Evolutionary conservation across 1,140 invertebrate genomes (phyloP), one percentile per base, ranked within the genome.

Genomic region (Pseudomyrmex sp.): DNA sequence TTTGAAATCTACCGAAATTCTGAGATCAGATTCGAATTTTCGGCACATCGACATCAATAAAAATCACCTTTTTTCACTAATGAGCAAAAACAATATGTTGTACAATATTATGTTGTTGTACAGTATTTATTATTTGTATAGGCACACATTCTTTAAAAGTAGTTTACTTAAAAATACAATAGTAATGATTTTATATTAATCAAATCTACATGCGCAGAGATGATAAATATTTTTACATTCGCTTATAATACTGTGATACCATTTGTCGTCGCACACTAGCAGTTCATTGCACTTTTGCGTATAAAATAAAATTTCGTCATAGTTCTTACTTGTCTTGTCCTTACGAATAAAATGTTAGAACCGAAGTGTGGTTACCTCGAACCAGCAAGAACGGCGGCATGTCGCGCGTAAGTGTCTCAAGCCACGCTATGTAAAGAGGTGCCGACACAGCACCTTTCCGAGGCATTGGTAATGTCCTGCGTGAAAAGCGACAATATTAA

Each of bases 291-390:
- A 44, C 50, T 12, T 13, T 82, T 61, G 12, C 15, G 4, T 20
- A 7, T 73, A 52, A 52, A 35, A 7, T 73, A 52, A 52, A 35
- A 58, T 20, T 1, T 62, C 9, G 10, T 63, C 3, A 7, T 59
- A 65, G 18, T 15, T 50, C 66, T 12, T 2, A 26, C 70, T 80
- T 13, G 52, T 35, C 46, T 52, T 23, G 26, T 50, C 18, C 68
- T 96, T 96, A 99, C 58, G 98, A 99, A 94, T 99, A 99, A 95
- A 99, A 99, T 58, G 99, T 99, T 74, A 99, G 95, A 52, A 99
- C 98, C 88, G 98, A 98, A 9, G 97, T 97, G 93, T 99, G 98
- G 94, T 99, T 99, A 84, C 99, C 99, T 89, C 98, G 95, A 65
- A 99, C 97, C 62, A 99, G 96, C 76, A 99, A 94, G 93, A 98